phyloP scores from a whole-genome alignment of 1,140 invertebrate genomes.

The Thaumatotibia leucotreta region DNA sequence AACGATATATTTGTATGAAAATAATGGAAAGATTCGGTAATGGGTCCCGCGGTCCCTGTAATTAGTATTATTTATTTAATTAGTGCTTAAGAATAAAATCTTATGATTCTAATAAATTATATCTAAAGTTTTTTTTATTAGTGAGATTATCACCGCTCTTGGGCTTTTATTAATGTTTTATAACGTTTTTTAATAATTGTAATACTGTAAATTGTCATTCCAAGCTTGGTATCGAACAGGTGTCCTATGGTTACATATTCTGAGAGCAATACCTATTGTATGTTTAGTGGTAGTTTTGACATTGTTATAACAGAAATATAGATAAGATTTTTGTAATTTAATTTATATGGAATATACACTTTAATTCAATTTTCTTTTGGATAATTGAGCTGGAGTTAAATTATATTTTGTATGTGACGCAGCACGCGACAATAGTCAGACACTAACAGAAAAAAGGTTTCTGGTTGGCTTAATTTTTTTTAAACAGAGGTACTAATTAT shows the following conservation, averaged over 20 bases:
- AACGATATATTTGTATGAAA: background rate
- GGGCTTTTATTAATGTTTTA: constrained; percentile 33
- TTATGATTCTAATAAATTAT: constrained; percentile 44
- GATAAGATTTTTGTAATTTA: background rate
- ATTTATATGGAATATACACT: constrained; percentile 18
- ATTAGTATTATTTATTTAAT: constrained; percentile 75
- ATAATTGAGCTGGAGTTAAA: constrained; percentile 1
- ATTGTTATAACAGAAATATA: constrained; percentile 1
- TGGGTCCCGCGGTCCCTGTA: constrained; percentile 45
- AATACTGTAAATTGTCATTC: constrained; percentile 44
- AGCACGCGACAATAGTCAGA: background rate
- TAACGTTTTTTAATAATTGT: constrained; percentile 28
- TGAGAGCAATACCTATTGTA: constrained; percentile 9
- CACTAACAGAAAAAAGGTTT: background rate
- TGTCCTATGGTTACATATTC: constrained; percentile 22
- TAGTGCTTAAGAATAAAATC: constrained; percentile 58
- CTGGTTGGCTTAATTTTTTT: background rate
- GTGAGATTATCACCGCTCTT: constrained; percentile 43
- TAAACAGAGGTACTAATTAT: no score
- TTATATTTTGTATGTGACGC: background rate
- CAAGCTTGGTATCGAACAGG: constrained; percentile 40
- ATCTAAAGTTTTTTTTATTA: constrained; percentile 25
- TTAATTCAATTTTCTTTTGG: background rate
- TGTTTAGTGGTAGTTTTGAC: constrained; percentile 6
- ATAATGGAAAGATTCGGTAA: background rate